Base-by-base conservation (phyloP, 2,113 vertebrate genomes). In the Tiliqua scincoides region DNA sequence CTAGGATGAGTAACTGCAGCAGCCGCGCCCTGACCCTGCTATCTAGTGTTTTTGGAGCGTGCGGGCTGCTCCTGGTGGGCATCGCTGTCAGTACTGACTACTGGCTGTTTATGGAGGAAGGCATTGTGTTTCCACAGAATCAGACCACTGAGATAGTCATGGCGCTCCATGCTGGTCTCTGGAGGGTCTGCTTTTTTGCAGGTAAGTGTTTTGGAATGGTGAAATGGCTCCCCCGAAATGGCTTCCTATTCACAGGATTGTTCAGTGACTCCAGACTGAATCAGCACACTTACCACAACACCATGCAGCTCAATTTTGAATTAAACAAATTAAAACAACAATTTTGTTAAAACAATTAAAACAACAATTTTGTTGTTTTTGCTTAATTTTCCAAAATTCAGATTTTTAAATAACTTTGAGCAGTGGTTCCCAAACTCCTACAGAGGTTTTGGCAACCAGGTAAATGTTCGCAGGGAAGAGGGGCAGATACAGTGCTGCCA, bases 51-150 rank as follows among this genome's bases (percentile, higher is more conserved):
- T 98, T 98, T 0, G 98, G 98, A 6, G 98, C 98, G 17, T 98
- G 98, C 1, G 98, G 98, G 74, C 94, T 99, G 91, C 97, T 98
- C 80, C 97, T 98, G 43, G 98, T 99, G 86, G 98, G 98, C 70
- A 98, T 99, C 89, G 98, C 98, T 0, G 98, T 99, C 91, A 98
- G 98, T 94, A 99, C 98, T 0, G 98, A 99, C 96, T 98, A 98
- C 96, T 99, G 98, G 98, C 97, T 99, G 37, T 97, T 98, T 93
- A 97, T 98, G 97, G 98, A 98, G 93, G 98, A 99, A 92, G 98
- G 98, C 18, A 97, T 98, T 27, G 97, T 98, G 90, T 94, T 98
- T 88, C 98, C 97, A 62, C 98, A 98, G 94, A 99, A 99, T 96
- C 98, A 98, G 94, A 98, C 97, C 94, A 97, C 97, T 59, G 98